Evolutionary conservation across 2,888 invertebrate genomes (phyloP).

Genomic region (Tinea pellionella): DNA sequence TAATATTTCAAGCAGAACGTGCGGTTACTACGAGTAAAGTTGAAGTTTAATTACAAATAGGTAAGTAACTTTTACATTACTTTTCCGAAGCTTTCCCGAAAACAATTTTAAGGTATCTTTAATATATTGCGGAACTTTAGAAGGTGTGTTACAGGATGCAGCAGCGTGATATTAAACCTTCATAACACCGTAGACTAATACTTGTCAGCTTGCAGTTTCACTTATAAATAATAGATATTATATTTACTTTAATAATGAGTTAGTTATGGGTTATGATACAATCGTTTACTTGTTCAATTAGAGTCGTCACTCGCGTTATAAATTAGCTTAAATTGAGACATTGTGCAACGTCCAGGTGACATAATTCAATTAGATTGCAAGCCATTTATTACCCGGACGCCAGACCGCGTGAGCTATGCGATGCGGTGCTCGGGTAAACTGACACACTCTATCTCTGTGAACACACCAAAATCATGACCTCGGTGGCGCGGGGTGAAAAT

Average conservation of each 20-base stretch:
- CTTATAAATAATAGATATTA: not conserved
- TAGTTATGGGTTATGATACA: not conserved
- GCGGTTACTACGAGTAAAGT: not conserved
- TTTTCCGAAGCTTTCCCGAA: not conserved
- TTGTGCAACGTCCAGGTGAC: constrained; percentile 15
- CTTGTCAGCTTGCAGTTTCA: not conserved
- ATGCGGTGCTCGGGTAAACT: not conserved
- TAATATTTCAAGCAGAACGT: not conserved
- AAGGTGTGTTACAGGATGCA: too few species aligned
- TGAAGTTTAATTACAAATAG: not conserved
- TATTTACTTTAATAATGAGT: not conserved
- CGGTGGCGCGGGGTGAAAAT: not conserved
- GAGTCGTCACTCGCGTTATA: constrained; percentile 11
- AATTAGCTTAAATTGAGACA: constrained; percentile 16
- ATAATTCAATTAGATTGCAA: constrained; percentile 25
- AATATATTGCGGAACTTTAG: not conserved
- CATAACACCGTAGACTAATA: too few species aligned
- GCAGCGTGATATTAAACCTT: too few species aligned
- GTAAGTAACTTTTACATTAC: not conserved
- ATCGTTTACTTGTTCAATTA: constrained; percentile 3
- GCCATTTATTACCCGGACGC: constrained; percentile 20
- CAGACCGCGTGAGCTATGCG: constrained; percentile 8
- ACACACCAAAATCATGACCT: not conserved
- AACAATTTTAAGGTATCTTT: not conserved
- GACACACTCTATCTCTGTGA: not conserved